Evolutionary conservation across 2,888 invertebrate species (phyloP).

Genomic region (Nephrocerus scutellatus): DNA sequence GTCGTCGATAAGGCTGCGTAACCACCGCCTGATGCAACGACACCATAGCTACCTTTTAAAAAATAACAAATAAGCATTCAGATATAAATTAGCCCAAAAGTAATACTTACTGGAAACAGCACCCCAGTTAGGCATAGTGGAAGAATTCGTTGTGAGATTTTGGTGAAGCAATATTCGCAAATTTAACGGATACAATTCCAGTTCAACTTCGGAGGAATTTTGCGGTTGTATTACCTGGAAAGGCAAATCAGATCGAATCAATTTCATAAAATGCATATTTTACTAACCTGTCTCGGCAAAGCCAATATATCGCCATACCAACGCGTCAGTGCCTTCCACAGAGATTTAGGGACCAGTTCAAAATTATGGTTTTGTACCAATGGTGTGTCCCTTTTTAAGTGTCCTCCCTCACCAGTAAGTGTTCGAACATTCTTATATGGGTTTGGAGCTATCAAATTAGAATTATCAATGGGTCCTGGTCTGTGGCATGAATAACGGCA

Average conservation of each 20-base stretch:
- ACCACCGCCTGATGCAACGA: conserved; percentile 50
- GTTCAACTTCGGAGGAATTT: conserved; percentile 59
- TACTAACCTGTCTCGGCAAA: conserved; percentile 60
- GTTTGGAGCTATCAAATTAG: conserved; percentile 58
- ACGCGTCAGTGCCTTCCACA: conserved; percentile 78
- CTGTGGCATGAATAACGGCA: conserved; percentile 52
- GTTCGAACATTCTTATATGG: conserved; percentile 62
- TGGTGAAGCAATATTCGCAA: conserved; percentile 67
- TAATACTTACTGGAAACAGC: conserved; percentile 34
- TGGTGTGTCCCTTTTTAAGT: conserved; percentile 65
- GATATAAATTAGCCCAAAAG: too few relatives aligned
- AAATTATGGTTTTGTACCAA: conserved; percentile 76
- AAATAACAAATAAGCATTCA: too few relatives aligned
- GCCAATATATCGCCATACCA: conserved; percentile 79
- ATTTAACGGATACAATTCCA: conserved; percentile 78
- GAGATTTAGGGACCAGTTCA: conserved; percentile 74
- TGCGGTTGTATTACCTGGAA: conserved; percentile 62
- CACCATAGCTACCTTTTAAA: conserved; percentile 56
- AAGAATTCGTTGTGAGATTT: conserved; percentile 26
- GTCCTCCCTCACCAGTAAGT: conserved; percentile 82
- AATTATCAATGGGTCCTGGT: conserved; percentile 74
- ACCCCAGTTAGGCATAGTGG: conserved; percentile 39
- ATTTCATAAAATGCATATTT: background rate
- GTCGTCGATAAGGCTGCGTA: conserved; percentile 45
- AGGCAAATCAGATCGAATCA: background rate